Evolutionary conservation across 2,113 vertebrate species (phyloP).

Genomic region (Pituophis catenifer): DNA sequence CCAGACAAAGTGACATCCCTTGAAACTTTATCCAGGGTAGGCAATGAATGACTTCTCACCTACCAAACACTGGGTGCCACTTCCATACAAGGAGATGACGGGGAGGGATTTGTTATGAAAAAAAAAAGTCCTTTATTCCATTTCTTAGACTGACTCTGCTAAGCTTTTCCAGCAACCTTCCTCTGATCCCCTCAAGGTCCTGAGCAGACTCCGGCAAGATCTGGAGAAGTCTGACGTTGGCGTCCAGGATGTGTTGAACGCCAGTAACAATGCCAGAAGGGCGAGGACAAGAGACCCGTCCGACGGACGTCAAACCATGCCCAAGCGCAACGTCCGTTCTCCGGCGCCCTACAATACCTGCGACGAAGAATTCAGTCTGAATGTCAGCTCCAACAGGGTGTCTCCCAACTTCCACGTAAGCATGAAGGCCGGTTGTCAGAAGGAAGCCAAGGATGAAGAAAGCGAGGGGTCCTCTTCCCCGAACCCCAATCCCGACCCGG

Average conservation of each 20-base stretch:
- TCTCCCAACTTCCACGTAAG: conserved; percentile 34
- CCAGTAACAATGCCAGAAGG: not conserved
- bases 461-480: not conserved
- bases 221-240: conserved; percentile 46
- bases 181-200: conserved; percentile 53
- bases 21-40: not conserved
- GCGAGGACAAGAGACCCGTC: not conserved
- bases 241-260: conserved; percentile 26
- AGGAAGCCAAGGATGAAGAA: conserved; percentile 9
- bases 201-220: conserved; percentile 61
- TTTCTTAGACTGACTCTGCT: conserved; percentile 18
- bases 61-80: not conserved
- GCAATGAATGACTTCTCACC: not conserved
- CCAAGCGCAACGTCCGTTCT: not conserved
- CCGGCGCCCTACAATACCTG: not conserved
- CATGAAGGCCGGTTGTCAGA: conserved; percentile 26
- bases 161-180: conserved; percentile 52
- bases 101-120: not conserved
- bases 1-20: not conserved
- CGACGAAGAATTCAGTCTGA: not conserved
- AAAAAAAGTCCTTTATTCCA: conserved; percentile 18
- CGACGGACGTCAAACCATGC: not conserved
- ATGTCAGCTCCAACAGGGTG: conserved; percentile 3
- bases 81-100: not conserved
- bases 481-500: conserved; percentile 20